Percentiles rank a stretch among this genome's conserved stretches.
Evolutionary conservation across 2,888 invertebrate species (phyloP).

Genomic region (Lasioglossum oenotherae): DNA sequence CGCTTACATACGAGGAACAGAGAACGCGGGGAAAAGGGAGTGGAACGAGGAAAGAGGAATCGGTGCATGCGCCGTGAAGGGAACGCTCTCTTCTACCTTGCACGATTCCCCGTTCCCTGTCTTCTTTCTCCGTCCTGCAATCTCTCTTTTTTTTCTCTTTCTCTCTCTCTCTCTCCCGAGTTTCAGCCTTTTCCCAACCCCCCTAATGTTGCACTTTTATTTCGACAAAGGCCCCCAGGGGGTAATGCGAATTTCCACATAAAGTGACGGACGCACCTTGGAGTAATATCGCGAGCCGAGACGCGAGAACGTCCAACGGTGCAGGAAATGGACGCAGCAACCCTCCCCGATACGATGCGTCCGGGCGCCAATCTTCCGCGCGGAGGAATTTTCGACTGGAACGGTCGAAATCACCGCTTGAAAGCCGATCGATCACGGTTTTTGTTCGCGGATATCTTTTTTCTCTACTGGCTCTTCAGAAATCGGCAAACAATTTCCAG

Average conservation of each 20-base stretch:
- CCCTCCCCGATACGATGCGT: not conserved
- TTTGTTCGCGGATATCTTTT: not conserved
- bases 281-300: constrained; percentile 62
- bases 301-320: constrained; percentile 34
- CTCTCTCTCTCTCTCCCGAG: not conserved
- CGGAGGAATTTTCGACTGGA: constrained; percentile 13
- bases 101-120: constrained; percentile 17
- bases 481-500: constrained; percentile 1
- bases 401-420: constrained; percentile 27
- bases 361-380: not conserved
- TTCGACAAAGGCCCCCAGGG: constrained; percentile 71
- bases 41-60: constrained; percentile 37
- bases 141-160: constrained; percentile 29
- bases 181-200: constrained; percentile 41
- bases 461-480: not conserved
- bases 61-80: constrained; percentile 63
- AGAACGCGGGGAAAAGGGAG: constrained; percentile 47
- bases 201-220: constrained; percentile 72
- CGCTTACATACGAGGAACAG: constrained; percentile 75
- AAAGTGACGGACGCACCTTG: constrained; percentile 69
- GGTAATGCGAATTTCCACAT: constrained; percentile 74
- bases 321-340: constrained; percentile 58
- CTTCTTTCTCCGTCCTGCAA: not conserved
- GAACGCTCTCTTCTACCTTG: constrained; percentile 54
- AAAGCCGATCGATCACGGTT: constrained; percentile 21